These are phyloP conservation scores for Megaustenia siamemsis DNA, from an alignment of 2,888 invertebrate genomes.

Conservation along the genomic window DNA sequence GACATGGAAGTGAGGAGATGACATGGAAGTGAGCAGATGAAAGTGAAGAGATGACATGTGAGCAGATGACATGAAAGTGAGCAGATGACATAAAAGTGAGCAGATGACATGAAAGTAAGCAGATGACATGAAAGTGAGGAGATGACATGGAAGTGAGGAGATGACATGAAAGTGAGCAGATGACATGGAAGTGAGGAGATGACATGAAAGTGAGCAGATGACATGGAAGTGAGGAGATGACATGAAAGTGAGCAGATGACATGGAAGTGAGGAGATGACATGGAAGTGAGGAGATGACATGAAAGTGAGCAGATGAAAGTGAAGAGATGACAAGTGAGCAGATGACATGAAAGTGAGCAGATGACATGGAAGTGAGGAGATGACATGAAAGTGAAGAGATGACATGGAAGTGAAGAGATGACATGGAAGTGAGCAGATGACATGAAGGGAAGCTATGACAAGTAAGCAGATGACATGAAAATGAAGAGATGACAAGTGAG, in stretches of 20 bases:
- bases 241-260: too few relatives aligned
- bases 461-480: not conserved
- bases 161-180: not conserved
- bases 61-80: too few relatives aligned
- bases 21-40: too few relatives aligned
- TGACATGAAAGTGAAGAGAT: too few relatives aligned
- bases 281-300: not conserved
- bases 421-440: not conserved
- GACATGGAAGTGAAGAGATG: slow-evolving; percentile 1
- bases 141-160: not conserved
- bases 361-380: not conserved
- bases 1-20: too few relatives aligned
- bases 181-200: not conserved
- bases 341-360: not conserved
- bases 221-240: not conserved
- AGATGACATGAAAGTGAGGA: slow-evolving; percentile 18
- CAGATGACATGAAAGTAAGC: slow-evolving; percentile 1
- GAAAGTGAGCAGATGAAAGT: not conserved
- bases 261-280: slow-evolving; percentile 13
- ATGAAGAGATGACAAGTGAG: too few relatives aligned
- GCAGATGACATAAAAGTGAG: too few relatives aligned
- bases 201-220: not conserved
- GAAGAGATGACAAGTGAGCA: not conserved
- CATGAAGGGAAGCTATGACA: too few relatives aligned
- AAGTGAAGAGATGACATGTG: too few relatives aligned